Evolutionary conservation across 1,140 invertebrate species (phyloP), one percentile per base, ranked within the genome.

Genomic region (Leptinotarsa undecemlineata): DNA sequence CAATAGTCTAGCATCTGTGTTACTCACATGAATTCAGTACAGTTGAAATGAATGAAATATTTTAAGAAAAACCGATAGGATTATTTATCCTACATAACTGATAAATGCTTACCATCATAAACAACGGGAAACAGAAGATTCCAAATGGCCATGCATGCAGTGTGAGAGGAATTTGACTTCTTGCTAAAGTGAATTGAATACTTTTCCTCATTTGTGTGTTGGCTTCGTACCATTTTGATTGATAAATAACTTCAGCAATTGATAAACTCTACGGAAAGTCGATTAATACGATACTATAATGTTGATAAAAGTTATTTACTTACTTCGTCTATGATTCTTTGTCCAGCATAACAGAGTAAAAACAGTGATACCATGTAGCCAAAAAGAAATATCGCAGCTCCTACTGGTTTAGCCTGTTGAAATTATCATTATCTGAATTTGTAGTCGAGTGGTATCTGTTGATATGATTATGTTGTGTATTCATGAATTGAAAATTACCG

Each of bases 251-350:
- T 14, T 68, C 67, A 8, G 20, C 67, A 19, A 68, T 21, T 68
- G 67, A 68, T 47, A 68, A 19, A 33, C 67, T 68, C 67, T 68
- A 42, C 33, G 33, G 8, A 42, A 11, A 42, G 33, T 42, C 33
- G 0, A 8, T 42, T 2, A 42, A 11, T 11, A 42, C 33, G 8
- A 11, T 42, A 42, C 11, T 42, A 3, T 42, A 42, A 42, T 42
- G 17, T n/a, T 57, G 4, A 57, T 57, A 8, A 57, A n/a, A 17
- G 13, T 42, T 11, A 2, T 42, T 8, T 0, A 68, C 68, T 71
- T 33, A 71, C 69, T 48, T 71, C 69, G 33, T 71, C 60, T 19
- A 61, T 71, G 3, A 71, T n/a, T 42, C 69, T 71, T 19, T 71
- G 69, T 61, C 69, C 69, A 1, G 69, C 69, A 19, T 61, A 48